Conservation (phyloP, 2,888 invertebrate species). For the Aleiodes leptofemur region DNA sequence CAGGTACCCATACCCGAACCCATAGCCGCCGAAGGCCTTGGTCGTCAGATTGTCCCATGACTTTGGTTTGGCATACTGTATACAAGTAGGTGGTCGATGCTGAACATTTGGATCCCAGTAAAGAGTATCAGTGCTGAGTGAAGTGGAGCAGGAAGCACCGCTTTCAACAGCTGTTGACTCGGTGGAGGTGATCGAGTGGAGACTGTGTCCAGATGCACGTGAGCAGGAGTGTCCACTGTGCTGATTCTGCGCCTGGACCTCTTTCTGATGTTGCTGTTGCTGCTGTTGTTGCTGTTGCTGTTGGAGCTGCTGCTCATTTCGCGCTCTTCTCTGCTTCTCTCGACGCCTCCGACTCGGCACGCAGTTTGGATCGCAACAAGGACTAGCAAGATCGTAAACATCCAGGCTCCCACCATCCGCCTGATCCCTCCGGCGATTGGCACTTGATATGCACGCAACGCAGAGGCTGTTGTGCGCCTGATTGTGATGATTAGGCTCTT, state of each 20-base stretch:
- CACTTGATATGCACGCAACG: constrained; percentile 73
- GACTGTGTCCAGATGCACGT: constrained; percentile 77
- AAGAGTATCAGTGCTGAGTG: constrained; percentile 89
- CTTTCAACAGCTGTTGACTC: constrained; percentile 82
- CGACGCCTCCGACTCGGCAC: constrained; percentile 81
- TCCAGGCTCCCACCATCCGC: constrained; percentile 86
- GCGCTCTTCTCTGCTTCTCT: constrained; percentile 77
- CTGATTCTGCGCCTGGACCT: constrained; percentile 60
- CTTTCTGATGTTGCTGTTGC: constrained; percentile 57
- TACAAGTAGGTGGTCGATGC: constrained; percentile 74
- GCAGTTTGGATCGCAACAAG: constrained; percentile 91
- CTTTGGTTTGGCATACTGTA: constrained; percentile 83
- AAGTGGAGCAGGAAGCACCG: constrained; percentile 88
- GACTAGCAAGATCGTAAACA: constrained; percentile 90
- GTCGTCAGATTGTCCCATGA: constrained; percentile 94
- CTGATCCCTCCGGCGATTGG: constrained; percentile 66
- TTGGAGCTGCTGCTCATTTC: constrained; percentile 66
- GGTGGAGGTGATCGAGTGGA: constrained; percentile 90
- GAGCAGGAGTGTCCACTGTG: constrained; percentile 65
- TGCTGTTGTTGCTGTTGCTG: constrained; percentile 75
- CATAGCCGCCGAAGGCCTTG: constrained; percentile 90
- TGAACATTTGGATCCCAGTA: constrained; percentile 84
- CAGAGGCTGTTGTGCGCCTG: constrained; percentile 64
- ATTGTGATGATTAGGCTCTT: constrained; percentile 11
- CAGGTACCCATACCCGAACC: constrained; percentile 90